Conservation (phyloP, 1,140 invertebrate genomes). For the Drosophila sucinea region DNA sequence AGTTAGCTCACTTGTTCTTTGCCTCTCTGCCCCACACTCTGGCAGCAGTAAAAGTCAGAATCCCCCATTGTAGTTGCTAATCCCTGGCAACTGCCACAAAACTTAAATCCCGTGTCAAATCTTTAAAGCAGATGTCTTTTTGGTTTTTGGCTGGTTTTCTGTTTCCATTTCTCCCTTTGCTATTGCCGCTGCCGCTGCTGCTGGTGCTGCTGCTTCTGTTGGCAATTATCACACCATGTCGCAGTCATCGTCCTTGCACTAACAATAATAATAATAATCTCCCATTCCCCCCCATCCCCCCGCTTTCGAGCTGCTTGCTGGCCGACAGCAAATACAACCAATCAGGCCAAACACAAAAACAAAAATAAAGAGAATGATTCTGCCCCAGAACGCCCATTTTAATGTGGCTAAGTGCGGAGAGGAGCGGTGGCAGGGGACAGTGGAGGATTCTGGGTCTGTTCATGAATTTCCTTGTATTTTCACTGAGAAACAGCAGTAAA, state of each 20-base stretch:
- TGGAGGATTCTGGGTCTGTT: constrained; percentile 48
- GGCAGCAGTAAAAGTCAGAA: neutral
- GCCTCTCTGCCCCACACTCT: neutral
- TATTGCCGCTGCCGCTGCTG: neutral
- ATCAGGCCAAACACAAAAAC: constrained; percentile 52
- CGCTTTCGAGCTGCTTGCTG: constrained; percentile 10
- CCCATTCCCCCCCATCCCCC: neutral
- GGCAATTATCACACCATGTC: constrained; percentile 80
- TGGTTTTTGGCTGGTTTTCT: constrained; percentile 13
- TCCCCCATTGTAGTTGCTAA: constrained; percentile 45
- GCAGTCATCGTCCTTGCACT: constrained; percentile 63
- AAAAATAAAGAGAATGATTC: constrained; percentile 35
- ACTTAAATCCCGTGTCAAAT: constrained; percentile 60
- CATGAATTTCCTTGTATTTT: constrained; percentile 79
- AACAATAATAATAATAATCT: constrained; percentile 52
- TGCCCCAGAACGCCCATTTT: constrained; percentile 73
- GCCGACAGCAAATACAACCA: constrained; percentile 65
- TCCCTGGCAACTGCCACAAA: constrained; percentile 57
- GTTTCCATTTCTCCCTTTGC: neutral
- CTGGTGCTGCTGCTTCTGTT: constrained; percentile 42
- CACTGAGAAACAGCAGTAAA: constrained; percentile 78
- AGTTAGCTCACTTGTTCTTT: neutral
- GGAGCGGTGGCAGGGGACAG: neutral
- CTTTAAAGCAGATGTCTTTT: constrained; percentile 56
- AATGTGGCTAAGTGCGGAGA: constrained; percentile 55